Base-by-base conservation (phyloP, 2,888 invertebrate genomes). In the Lasius platythorax region DNA sequence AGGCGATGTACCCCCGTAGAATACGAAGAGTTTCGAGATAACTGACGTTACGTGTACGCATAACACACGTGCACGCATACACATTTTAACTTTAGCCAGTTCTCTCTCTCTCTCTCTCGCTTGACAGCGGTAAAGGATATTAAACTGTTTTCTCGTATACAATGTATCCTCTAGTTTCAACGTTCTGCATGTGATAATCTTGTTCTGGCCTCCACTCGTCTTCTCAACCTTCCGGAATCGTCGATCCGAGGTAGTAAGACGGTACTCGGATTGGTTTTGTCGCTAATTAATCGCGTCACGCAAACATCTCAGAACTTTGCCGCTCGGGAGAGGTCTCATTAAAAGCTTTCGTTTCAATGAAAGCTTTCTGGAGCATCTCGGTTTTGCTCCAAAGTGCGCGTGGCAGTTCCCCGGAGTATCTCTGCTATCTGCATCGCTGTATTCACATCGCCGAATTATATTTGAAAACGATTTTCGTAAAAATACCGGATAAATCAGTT, bases 11-110 rank as follows among this genome's bases (percentile, higher is more conserved):
- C 89, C 87, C 68, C 87, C 85, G 76, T 86, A 90, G 90, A 87
- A 88, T 90, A 89, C 90, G 86, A 88, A 89, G 89, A 89, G 89
- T 92, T 90, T 89, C 85, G 85, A 90, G 86, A 90, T 89, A 85
- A 88, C 85, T 85, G 84, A 84, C 76, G 63, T 37, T 46, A 70
- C 50, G 50, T 15, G 50, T 46, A 46, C 30, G 63, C 56, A 56
- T 70, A 73, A 75, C 37, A 63, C 64, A 46, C 56, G 78, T 33
- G 28, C 33, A n/a, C 11, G 28, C 50, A 40, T 37, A 70, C 53
- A 50, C 70, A 63, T 40, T 61, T 15, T 37, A 85, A 84, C 85
- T 89, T 87, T 83, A 50, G 75, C 83, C n/a, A n/a, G n/a, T n/a
- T n/a, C 11, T 58, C 58, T 58, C 58, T 28, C 12, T 43, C 43